Base-by-base conservation (phyloP, 2,113 vertebrate species). In the Phaethon lepturus region DNA sequence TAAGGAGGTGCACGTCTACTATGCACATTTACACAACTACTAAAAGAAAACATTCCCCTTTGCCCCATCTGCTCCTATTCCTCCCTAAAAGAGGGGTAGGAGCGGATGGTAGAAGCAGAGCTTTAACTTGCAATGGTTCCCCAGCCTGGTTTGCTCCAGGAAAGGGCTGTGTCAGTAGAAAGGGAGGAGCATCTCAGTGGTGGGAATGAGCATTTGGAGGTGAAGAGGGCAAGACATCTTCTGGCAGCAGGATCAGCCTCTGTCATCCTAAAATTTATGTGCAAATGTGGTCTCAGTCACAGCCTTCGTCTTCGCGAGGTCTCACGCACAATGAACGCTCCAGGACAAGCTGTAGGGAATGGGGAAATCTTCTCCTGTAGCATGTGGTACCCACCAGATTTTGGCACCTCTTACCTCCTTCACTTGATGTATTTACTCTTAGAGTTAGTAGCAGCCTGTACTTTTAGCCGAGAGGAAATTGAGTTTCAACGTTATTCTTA, bases 261-360 rank as follows among this genome's bases (percentile, higher is more conserved):
- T 73, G 18, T 50, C 13, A 72, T 62, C 29, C 35, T 86, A 91
- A 86, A 81, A 52, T 63, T 45, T 25, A 63, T 31, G 12, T 64
- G n/a, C 29, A 60, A 40, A 40, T 14, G 3, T 23, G 20, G 24
- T 40, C 26, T 86, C 40, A 50, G 40, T 40, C 49, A 74, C n/a
- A 89, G 35, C 22, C 23, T 73, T 18, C 63, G 33, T 16, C 35
- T 79, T 86, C 4, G 1, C 3, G 4, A 56, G 40, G 52, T 76
- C 40, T 45, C 58, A 28, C 0, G 0, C 2, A 2, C 33, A 84
- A 59, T 29, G 38, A 72, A 49, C 0, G 0, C 29, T 53, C 31
- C 53, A 60, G 44, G 58, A 67, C n/a, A 79, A 93, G 24, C 84
- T 74, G 17, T 33, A 73, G 31, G 44, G 29, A 11, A n/a, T 2